Conservation (phyloP, 2,113 vertebrate genomes). For the Ginglymostoma cirratum region DNA sequence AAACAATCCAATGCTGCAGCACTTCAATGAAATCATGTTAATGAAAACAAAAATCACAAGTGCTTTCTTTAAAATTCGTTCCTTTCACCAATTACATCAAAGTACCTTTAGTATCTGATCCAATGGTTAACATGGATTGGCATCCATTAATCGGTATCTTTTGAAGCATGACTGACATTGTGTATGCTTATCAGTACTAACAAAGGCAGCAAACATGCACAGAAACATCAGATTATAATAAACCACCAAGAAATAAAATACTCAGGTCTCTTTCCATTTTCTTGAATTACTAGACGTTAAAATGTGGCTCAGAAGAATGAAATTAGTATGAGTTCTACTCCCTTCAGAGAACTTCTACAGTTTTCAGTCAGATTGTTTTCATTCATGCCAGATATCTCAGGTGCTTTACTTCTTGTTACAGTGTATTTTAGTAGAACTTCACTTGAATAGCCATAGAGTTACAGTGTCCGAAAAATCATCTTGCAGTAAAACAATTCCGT, state of each 20-base stretch:
- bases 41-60: not conserved
- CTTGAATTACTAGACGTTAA: not conserved
- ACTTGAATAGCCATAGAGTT: not conserved
- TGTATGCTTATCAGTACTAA: not conserved
- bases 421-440: not conserved
- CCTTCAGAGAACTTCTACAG: not conserved
- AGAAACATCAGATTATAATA: not conserved
- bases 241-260: not conserved
- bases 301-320: not conserved
- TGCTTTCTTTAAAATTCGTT: not conserved
- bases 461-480: not conserved
- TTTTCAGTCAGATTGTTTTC: not conserved
- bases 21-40: not conserved
- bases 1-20: not conserved
- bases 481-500: not conserved
- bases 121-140: not conserved
- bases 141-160: constrained; percentile 21
- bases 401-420: not conserved
- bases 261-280: not conserved
- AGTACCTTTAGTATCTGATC: not conserved
- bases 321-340: not conserved
- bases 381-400: not conserved
- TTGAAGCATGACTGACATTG: not conserved
- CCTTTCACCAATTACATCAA: not conserved
- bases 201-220: no score